Percentiles rank a stretch among this genome's conserved stretches.
phyloP scores from a whole-genome alignment of 2,113 vertebrate genomes.

The Monopterus albus region DNA sequence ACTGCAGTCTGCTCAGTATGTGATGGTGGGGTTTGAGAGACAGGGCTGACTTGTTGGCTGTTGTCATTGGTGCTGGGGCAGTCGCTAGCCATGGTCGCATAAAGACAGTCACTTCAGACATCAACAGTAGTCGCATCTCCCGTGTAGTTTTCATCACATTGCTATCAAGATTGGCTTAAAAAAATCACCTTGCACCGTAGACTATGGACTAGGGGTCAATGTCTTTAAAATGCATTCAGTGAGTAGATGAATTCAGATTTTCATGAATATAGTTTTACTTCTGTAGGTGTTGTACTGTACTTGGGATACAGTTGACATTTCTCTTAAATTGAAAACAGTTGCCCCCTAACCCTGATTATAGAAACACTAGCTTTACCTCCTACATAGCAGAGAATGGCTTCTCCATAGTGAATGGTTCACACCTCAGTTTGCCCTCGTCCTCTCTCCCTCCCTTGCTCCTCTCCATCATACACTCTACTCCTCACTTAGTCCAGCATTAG shows the following conservation, averaged over 20 bases:
- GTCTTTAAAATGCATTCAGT: conserved; percentile 63
- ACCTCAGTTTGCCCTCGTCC: conserved; percentile 54
- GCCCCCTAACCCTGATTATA: conserved; percentile 53
- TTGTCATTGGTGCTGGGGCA: conserved; percentile 54
- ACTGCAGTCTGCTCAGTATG: conserved; percentile 31
- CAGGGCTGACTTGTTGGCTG: conserved; percentile 73
- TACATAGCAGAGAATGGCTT: conserved; percentile 75
- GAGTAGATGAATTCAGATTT: conserved; percentile 49
- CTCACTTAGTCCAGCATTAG: conserved; percentile 50
- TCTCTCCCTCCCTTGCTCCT: background rate
- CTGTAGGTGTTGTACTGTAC: conserved; percentile 14
- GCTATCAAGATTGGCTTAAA: conserved; percentile 51
- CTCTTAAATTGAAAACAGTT: conserved; percentile 65
- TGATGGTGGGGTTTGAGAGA: conserved; percentile 51
- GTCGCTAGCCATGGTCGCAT: conserved; percentile 52
- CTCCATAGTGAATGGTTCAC: conserved; percentile 73
- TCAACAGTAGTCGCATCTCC: conserved; percentile 47
- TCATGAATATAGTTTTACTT: background rate
- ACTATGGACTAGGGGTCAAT: conserved; percentile 62
- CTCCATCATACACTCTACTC: conserved; percentile 52
- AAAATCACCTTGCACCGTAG: conserved; percentile 43
- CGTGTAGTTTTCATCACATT: conserved; percentile 67
- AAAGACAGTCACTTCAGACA: conserved; percentile 58
- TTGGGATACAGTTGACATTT: conserved; percentile 45
- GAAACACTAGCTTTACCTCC: conserved; percentile 34